phyloP scores from a whole-genome alignment of 2,113 vertebrate genomes.

The Brachionichthys hirsutus region DNA sequence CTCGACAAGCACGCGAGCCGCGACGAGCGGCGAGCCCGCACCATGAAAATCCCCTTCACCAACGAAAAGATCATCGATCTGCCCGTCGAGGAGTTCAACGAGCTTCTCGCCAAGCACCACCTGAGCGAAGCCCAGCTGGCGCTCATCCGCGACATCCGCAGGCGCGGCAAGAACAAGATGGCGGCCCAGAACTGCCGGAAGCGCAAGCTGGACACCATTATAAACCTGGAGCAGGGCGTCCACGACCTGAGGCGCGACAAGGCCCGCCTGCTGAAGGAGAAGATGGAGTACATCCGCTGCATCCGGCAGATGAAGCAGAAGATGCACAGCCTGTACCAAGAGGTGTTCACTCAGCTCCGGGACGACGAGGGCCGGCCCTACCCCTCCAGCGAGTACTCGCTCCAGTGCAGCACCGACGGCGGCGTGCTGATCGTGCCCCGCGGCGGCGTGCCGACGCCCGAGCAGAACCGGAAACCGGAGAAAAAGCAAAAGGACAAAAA shows the following conservation, averaged over 20 bases:
- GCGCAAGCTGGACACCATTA: constrained; percentile 96
- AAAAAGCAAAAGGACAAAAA: constrained; percentile 94
- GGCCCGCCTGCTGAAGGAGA: constrained; percentile 90
- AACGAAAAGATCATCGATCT: constrained; percentile 98
- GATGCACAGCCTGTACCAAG: constrained; percentile 93
- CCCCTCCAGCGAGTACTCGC: constrained; percentile 88
- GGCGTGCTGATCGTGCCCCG: constrained; percentile 90
- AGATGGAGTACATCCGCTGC: constrained; percentile 92
- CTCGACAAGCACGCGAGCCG: constrained; percentile 92
- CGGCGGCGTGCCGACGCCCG: constrained; percentile 73
- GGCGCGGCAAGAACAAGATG: constrained; percentile 99
- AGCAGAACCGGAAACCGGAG: constrained; percentile 86
- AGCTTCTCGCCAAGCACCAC: constrained; percentile 95
- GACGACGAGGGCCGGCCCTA: constrained; percentile 94
- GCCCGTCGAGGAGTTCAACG: constrained; percentile 98
- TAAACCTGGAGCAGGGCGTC: constrained; percentile 95
- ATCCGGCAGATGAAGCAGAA: constrained; percentile 98
- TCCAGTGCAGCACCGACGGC: constrained; percentile 90
- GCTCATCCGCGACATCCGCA: constrained; percentile 94
- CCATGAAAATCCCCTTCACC: constrained; percentile 98
- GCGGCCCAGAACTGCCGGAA: constrained; percentile 98
- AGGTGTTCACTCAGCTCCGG: constrained; percentile 90
- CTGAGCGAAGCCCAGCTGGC: constrained; percentile 93
- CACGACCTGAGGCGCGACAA: constrained; percentile 92
- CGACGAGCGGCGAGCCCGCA: constrained; percentile 90